Evolutionary conservation across 2,888 invertebrate species (phyloP).

Genomic region (Drosophila nigricruria): DNA sequence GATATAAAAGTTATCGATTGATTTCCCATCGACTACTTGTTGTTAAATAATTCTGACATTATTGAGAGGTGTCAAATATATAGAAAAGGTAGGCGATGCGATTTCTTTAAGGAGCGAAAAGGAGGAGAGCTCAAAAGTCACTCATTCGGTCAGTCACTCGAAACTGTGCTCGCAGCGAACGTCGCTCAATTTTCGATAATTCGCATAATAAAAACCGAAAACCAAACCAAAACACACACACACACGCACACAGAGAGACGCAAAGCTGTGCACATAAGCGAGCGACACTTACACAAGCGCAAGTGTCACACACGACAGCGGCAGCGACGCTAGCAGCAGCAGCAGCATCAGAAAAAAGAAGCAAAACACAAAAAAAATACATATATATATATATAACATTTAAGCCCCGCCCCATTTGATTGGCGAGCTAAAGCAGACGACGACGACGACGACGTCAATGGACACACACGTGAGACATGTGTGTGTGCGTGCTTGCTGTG

Average conservation of each 20-base stretch:
- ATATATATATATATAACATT: slow-evolving; percentile 55
- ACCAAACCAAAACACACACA: slow-evolving; percentile 34
- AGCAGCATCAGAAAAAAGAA: slow-evolving; percentile 46
- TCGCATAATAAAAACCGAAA: slow-evolving; percentile 71
- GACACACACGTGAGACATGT: slow-evolving; percentile 70
- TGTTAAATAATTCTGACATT: background rate
- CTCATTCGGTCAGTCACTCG: slow-evolving; percentile 40
- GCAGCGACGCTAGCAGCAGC: slow-evolving; percentile 41
- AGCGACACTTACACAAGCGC: slow-evolving; percentile 51
- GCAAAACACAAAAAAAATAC: slow-evolving; percentile 51
- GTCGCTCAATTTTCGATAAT: slow-evolving; percentile 79
- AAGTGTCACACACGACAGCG: slow-evolving; percentile 69
- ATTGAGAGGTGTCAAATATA: background rate
- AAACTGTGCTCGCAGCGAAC: slow-evolving; percentile 31
- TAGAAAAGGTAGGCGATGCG: too few relatives aligned
- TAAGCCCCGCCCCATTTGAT: slow-evolving; percentile 85
- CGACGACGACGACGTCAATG: slow-evolving; percentile 71
- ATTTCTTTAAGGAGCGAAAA: background rate
- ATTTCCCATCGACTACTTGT: slow-evolving; percentile 16
- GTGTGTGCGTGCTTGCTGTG: slow-evolving; percentile 43
- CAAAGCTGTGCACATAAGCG: slow-evolving; percentile 28
- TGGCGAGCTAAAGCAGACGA: slow-evolving; percentile 79
- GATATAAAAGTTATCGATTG: slow-evolving; percentile 5
- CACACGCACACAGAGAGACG: slow-evolving; percentile 10
- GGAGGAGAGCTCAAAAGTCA: slow-evolving; percentile 1